These are phyloP conservation scores for Leptothorax acervorum DNA, from an alignment of 2,888 invertebrate species.

Conservation along the genomic window DNA sequence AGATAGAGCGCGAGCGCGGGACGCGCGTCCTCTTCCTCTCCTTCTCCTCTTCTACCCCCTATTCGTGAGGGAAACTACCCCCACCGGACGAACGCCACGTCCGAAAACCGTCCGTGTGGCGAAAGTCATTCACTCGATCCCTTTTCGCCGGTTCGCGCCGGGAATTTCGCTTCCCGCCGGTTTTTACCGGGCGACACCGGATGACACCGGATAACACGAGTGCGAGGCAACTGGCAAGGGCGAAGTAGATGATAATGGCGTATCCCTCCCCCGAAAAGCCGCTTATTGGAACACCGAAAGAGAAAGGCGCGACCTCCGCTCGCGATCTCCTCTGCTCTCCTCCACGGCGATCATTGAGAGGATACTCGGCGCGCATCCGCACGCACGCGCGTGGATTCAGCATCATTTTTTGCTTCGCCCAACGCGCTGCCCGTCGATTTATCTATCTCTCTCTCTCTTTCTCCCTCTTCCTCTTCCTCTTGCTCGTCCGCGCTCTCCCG, in stretches of 20 bases:
- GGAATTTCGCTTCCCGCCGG: background rate
- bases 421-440: background rate
- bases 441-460: background rate
- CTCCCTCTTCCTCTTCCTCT: background rate
- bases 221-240: too few species aligned
- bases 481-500: background rate
- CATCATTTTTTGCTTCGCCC: constrained; percentile 27
- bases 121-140: constrained; percentile 4
- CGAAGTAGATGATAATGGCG: background rate
- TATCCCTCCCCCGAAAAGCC: background rate
- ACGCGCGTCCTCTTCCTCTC: background rate
- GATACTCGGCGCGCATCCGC: background rate
- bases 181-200: constrained; percentile 6
- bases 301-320: constrained; percentile 11
- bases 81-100: background rate
- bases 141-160: background rate
- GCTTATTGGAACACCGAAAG: background rate
- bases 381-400: background rate
- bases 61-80: background rate
- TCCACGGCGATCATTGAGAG: constrained; percentile 33
- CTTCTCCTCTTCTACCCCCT: background rate
- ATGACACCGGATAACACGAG: too few species aligned
- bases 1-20: constrained; percentile 28
- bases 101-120: background rate
- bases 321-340: background rate